Conservation (phyloP, 2,888 invertebrate genomes). For the Netelia melanura region DNA sequence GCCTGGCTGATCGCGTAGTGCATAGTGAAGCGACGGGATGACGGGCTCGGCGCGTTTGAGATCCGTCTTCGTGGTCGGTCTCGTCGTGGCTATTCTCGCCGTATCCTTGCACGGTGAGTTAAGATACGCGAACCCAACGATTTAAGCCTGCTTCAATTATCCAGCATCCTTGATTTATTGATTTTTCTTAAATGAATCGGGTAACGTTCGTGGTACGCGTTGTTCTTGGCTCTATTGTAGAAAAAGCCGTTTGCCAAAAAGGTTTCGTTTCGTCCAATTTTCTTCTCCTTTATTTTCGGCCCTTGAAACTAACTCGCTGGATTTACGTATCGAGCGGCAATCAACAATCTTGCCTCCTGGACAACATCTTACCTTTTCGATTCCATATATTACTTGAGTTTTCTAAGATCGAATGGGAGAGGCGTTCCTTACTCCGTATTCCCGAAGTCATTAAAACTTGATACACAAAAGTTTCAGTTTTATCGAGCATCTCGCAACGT, state of each 20-base stretch:
- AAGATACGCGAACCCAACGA: background rate
- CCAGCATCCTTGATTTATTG: background rate
- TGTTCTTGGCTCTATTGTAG: background rate
- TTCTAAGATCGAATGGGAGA: no score
- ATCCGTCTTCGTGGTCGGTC: constrained; percentile 86
- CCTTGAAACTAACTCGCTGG: background rate
- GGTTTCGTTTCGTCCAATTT: background rate
- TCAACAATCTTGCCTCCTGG: no score
- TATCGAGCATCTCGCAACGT: background rate
- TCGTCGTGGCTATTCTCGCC: constrained; percentile 86
- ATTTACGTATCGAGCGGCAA: no score
- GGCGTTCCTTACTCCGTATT: no score
- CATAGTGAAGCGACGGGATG: constrained; percentile 87
- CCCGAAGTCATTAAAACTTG: no score
- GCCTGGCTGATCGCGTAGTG: constrained; percentile 83
- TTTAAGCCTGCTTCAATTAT: background rate
- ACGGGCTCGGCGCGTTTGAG: constrained; percentile 87
- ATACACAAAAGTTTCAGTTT: no score
- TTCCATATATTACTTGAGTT: no score
- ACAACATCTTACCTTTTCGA: no score
- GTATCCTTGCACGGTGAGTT: constrained; percentile 87
- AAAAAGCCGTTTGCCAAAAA: background rate
- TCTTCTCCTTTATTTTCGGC: background rate
- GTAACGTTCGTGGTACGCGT: background rate
- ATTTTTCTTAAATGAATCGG: background rate